Evolutionary conservation across 2,888 invertebrate genomes (phyloP).

Genomic region (Agrochola circellaris): DNA sequence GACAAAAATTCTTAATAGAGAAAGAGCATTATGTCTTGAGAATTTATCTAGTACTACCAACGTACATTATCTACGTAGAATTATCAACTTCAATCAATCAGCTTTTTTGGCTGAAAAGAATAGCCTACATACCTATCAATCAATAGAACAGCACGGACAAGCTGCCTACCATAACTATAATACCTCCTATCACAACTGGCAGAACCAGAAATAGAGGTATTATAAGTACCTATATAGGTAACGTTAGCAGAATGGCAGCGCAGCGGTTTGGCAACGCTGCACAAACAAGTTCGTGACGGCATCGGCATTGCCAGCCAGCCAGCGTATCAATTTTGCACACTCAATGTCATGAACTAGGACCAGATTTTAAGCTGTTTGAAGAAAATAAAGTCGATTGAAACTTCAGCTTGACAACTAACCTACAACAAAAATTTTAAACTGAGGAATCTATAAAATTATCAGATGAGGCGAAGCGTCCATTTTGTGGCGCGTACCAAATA

Average conservation of each 20-base stretch:
- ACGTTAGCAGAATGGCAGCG: constrained; percentile 55
- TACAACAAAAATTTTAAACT: constrained; percentile 1
- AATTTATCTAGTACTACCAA: too few relatives aligned
- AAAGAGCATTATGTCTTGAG: background rate
- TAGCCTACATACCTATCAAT: constrained; percentile 17
- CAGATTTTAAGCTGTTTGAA: constrained; percentile 26
- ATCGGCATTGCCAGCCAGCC: constrained; percentile 46
- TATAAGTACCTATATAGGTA: constrained; percentile 32
- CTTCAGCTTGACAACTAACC: constrained; percentile 17
- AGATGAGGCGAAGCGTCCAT: constrained; percentile 35
- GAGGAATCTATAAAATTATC: constrained; percentile 7
- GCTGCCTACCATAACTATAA: constrained; percentile 36
- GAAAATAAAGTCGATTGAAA: constrained; percentile 14
- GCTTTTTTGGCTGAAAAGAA: background rate
- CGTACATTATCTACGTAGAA: background rate
- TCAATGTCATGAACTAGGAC: constrained; percentile 61
- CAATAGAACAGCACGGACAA: constrained; percentile 40
- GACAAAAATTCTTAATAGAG: background rate
- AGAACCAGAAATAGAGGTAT: constrained; percentile 35
- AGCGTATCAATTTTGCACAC: constrained; percentile 59
- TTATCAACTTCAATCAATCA: background rate
- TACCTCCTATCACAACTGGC: constrained; percentile 43
- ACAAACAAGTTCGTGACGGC: constrained; percentile 58
- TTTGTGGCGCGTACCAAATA: constrained; percentile 32
- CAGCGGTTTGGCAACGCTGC: constrained; percentile 70